Base-by-base conservation (phyloP, 2,113 vertebrate species). In the Callipepla squamata region DNA sequence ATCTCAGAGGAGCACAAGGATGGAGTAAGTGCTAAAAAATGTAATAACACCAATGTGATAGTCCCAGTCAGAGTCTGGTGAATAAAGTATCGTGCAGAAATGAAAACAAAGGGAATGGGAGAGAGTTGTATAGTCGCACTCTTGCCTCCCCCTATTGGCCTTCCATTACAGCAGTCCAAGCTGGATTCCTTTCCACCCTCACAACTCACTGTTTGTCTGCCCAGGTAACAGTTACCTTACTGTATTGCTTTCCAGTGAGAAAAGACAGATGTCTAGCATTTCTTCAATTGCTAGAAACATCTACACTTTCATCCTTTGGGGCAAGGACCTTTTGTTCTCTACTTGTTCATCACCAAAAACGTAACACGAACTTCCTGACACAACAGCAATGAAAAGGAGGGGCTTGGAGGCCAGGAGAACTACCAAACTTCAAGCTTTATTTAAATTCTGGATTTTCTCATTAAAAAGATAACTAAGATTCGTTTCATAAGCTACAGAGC, bases 241-340 rank as follows among this genome's bases (percentile, higher is more conserved):
- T 20, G 5, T 47, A 63, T 76, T 48, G 26, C 58, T 6, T 89
- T 68, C 84, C 79, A 53, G 40, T 28, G 85, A 59, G 53, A 76
- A 75, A 59, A 92, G 45, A 73, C 19, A 86, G 66, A 50, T 30
- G 13, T 19, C 77, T 42, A 50, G 57, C 84, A 92, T 92, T 92
- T 92, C 82, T 87, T 90, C 78, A 89, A 78, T 91, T 79, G 20
- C 48, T 26, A 75, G 72, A 92, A 87, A 83, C 77, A 87, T 5
- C 65, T 51, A 30, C 73, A 82, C 63, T 81, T 62, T 14, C 70
- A 73, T 62, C n/a, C 84, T 62, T 58, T 0, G 0, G n/a, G 53
- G 80, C 70, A 85, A 67, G 42, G 28, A 19, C 58, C n/a, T 76
- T 91, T 76, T 84, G 51, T 83, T 90, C 79, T 75, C 38, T 72